Conservation (phyloP, 92 coral and sea anemone species). For the Phenganax marumi region DNA sequence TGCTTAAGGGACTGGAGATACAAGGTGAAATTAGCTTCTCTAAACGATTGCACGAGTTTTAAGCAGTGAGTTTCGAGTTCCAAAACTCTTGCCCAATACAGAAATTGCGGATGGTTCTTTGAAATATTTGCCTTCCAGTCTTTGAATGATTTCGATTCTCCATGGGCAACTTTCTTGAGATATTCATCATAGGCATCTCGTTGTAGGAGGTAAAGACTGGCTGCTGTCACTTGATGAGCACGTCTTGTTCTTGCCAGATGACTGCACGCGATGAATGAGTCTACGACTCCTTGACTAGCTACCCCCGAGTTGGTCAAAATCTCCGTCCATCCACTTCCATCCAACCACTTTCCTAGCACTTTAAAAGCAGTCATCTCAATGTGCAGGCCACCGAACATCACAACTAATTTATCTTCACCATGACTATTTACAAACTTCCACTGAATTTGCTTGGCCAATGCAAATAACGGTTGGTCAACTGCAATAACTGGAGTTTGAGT, state of each 20-base stretch:
- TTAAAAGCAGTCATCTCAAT: conserved; percentile 55
- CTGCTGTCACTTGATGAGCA: conserved; percentile 65
- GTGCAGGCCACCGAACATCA: conserved; percentile 58
- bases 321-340: conserved; percentile 53
- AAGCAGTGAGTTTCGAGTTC: conserved; percentile 39
- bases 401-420: conserved; percentile 41
- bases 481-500: conserved; percentile 50
- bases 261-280: conserved; percentile 20
- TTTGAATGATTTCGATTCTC: conserved; percentile 24
- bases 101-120: conserved; percentile 36
- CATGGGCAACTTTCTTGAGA: not conserved
- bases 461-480: conserved; percentile 57
- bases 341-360: conserved; percentile 49
- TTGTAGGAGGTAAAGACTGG: not conserved
- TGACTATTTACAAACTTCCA: conserved; percentile 31
- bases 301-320: conserved; percentile 45
- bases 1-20: conserved; percentile 44
- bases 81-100: conserved; percentile 48
- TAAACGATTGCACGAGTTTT: conserved; percentile 40
- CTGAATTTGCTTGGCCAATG: conserved; percentile 62
- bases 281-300: conserved; percentile 39
- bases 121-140: conserved; percentile 42
- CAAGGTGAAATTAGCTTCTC: conserved; percentile 47
- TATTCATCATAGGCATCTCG: not conserved
- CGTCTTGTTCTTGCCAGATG: conserved; percentile 59